Evolutionary conservation across 2,797 vertebrate genomes (phyloP).

Genomic region (Phoeniculus purpureus): DNA sequence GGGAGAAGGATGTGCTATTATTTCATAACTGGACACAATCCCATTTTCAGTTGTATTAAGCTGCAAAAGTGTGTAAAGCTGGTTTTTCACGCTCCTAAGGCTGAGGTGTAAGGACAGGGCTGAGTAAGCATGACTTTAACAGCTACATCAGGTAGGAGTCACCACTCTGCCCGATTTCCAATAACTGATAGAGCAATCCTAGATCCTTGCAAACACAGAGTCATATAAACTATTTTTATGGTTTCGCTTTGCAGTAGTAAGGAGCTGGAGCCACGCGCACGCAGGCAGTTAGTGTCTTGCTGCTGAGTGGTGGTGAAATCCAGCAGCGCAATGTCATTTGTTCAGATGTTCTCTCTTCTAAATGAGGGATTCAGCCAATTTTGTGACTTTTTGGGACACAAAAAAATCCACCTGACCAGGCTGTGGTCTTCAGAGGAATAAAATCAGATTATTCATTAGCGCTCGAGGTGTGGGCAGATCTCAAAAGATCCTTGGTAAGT

Average conservation of each 20-base stretch:
- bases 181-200: not conserved
- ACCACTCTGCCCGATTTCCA: not conserved
- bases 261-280: not conserved
- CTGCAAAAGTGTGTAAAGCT: not conserved
- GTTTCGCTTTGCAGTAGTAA: rapidly evolving
- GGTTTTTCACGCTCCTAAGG: not conserved
- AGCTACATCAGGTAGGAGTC: not conserved
- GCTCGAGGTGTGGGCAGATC: too few species aligned
- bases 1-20: not conserved
- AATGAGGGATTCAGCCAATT: not conserved
- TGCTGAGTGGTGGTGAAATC: not conserved
- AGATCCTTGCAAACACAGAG: not conserved
- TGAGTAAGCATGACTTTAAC: not conserved
- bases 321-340: not conserved
- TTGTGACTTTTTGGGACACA: not conserved
- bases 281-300: not conserved
- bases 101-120: not conserved
- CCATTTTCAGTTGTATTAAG: not conserved
- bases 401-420: not conserved
- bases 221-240: not conserved
- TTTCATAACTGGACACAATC: rapidly evolving
- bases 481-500: not conserved
- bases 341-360: not conserved
- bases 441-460: not conserved
- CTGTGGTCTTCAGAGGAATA: not conserved